phyloP scores from a whole-genome alignment of 2,797 vertebrate genomes.

The Phoeniculus purpureus region DNA sequence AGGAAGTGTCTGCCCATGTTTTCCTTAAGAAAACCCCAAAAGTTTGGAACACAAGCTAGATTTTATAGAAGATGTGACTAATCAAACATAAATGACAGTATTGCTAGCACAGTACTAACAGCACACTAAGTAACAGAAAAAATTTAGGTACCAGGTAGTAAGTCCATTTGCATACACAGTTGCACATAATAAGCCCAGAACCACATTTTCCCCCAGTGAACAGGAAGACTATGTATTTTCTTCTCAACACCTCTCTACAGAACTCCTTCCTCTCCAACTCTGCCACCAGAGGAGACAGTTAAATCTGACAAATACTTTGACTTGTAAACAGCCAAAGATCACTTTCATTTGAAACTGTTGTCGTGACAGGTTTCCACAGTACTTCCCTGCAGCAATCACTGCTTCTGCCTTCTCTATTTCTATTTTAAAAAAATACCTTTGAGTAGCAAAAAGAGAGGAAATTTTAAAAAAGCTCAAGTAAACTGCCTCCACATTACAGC shows the following conservation, averaged over 20 bases:
- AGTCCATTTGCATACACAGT: neutral
- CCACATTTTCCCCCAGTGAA: neutral
- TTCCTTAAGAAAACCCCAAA: neutral
- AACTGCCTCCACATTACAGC: neutral
- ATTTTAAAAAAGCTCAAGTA: neutral
- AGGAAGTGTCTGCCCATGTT: neutral
- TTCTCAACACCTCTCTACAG: neutral
- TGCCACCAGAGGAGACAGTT: neutral
- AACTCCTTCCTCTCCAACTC: neutral
- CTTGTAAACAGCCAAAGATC: conserved; percentile 30
- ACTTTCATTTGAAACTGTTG: conserved; percentile 26
- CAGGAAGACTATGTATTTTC: neutral
- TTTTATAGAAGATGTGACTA: neutral
- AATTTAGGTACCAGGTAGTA: neutral
- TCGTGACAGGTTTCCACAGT: conserved; percentile 61
- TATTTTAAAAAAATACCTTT: conserved; percentile 62
- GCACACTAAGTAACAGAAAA: neutral
- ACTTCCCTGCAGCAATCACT: conserved; percentile 37
- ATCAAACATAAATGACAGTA: neutral
- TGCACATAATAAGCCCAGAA: neutral
- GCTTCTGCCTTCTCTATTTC: conserved; percentile 53
- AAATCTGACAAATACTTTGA: conserved; percentile 21
- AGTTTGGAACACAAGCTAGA: neutral
- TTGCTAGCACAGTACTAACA: neutral
- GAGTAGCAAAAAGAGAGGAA: conserved; percentile 1